Percentiles rank a stretch among this genome's conserved stretches.
These are phyloP conservation scores for Mycalesis mineus DNA, from an alignment of 2,888 invertebrate species.

Conservation along the genomic window DNA sequence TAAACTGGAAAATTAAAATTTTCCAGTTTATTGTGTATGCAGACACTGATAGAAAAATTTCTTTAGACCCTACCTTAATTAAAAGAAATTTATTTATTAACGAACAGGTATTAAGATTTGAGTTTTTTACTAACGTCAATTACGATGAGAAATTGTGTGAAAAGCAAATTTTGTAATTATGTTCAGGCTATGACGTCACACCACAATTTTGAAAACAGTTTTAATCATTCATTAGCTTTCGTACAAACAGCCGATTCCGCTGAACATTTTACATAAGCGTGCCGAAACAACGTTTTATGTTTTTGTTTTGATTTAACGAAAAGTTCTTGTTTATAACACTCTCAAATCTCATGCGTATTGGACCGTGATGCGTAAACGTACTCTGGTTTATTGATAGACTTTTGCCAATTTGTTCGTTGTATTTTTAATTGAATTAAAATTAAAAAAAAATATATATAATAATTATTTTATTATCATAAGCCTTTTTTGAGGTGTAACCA, in stretches of 20 bases:
- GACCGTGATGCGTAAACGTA: not conserved
- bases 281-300: slow-evolving; percentile 22
- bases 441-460: too few relatives aligned
- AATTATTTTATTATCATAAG: too few relatives aligned
- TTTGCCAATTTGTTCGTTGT: not conserved
- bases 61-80: too few relatives aligned
- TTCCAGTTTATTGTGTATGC: too few relatives aligned
- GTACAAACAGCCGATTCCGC: slow-evolving; percentile 17
- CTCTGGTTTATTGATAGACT: not conserved
- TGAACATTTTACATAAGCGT: slow-evolving; percentile 18
- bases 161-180: not conserved
- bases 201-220: slow-evolving; percentile 9
- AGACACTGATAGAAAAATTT: too few relatives aligned
- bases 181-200: slow-evolving; percentile 8
- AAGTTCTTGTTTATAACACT: slow-evolving; percentile 20
- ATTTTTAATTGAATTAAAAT: not conserved
- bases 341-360: slow-evolving; percentile 10
- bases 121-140: not conserved
- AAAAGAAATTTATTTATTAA: not conserved
- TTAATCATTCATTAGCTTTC: slow-evolving; percentile 17
- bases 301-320: slow-evolving; percentile 24
- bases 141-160: not conserved
- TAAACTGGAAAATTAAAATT: too few relatives aligned
- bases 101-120: not conserved
- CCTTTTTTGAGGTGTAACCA: too few relatives aligned